Percentiles rank a stretch among this genome's conserved stretches.
Evolutionary conservation across 2,113 vertebrate genomes (phyloP).

Genomic region (Rattus rattus): DNA sequence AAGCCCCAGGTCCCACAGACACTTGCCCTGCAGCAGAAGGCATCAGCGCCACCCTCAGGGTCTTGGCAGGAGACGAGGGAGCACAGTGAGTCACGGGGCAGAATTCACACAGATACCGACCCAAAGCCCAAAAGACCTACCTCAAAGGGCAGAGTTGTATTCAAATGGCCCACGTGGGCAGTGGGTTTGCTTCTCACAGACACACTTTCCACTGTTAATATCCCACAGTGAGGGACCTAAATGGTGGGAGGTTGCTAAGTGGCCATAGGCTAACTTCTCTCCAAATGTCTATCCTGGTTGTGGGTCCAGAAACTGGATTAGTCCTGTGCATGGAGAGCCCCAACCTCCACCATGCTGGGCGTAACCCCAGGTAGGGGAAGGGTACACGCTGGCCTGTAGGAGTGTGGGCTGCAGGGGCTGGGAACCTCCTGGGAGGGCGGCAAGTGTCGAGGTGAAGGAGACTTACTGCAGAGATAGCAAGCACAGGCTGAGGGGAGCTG

Average conservation of each 20-base stretch:
- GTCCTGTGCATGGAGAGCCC: accelerated
- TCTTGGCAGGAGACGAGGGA: accelerated
- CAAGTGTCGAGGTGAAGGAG: not conserved
- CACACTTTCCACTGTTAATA: accelerated
- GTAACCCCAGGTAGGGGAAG: conserved; percentile 69
- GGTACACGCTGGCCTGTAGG: conserved; percentile 68
- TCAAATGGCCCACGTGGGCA: not conserved
- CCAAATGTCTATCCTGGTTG: not conserved
- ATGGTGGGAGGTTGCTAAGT: not conserved
- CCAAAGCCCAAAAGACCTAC: accelerated
- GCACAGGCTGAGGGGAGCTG: not conserved
- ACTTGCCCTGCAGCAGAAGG: accelerated
- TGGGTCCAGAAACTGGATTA: not conserved
- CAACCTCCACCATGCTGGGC: conserved; percentile 64
- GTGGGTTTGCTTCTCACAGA: accelerated
- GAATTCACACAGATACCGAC: not conserved
- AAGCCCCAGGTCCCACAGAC: not conserved
- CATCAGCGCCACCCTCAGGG: not conserved
- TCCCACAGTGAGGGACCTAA: no score
- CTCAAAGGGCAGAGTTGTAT: not conserved
- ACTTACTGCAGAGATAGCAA: not conserved
- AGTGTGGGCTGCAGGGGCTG: conserved; percentile 66
- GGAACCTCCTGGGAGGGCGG: not conserved
- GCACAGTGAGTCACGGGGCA: accelerated
- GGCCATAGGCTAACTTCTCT: not conserved